Conservation (phyloP, 2,113 vertebrate genomes). For the Tupaia chinensis region DNA sequence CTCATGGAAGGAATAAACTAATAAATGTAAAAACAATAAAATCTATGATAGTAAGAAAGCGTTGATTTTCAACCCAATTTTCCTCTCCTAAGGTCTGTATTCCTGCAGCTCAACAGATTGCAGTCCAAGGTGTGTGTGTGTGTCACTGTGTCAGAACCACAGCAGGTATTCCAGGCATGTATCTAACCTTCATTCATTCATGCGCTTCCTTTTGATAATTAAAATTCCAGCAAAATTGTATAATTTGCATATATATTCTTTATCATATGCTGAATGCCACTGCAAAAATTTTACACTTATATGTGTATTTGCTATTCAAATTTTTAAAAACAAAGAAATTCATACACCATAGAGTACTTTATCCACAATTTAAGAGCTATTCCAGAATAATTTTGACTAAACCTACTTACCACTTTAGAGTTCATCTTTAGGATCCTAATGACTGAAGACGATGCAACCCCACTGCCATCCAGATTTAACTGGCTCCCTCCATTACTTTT, state of each 20-base stretch:
- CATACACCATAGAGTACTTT: neutral
- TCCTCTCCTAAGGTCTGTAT: neutral
- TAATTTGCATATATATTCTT: neutral
- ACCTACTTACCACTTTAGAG: neutral
- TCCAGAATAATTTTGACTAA: constrained; percentile 20
- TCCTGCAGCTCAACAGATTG: neutral
- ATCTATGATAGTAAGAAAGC: neutral
- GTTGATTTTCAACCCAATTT: neutral
- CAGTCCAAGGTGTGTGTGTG: neutral
- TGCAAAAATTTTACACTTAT: neutral
- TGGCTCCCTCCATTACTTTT: neutral
- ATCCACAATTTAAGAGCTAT: neutral
- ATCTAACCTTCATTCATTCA: neutral
- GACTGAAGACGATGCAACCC: neutral
- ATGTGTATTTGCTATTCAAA: neutral
- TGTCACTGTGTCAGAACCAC: neutral
- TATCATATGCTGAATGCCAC: neutral
- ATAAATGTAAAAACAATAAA: neutral
- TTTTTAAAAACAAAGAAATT: neutral
- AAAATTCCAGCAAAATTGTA: neutral
- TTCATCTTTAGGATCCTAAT: neutral
- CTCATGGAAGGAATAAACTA: no score
- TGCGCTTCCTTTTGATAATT: neutral
- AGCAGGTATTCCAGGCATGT: neutral
- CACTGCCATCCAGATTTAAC: neutral